A percentile compares a stretch with the other conserved stretches of the same genome.
These are phyloP conservation scores for Parnassius smintheus DNA, from an alignment of 2,888 invertebrate species.

Conservation along the genomic window DNA sequence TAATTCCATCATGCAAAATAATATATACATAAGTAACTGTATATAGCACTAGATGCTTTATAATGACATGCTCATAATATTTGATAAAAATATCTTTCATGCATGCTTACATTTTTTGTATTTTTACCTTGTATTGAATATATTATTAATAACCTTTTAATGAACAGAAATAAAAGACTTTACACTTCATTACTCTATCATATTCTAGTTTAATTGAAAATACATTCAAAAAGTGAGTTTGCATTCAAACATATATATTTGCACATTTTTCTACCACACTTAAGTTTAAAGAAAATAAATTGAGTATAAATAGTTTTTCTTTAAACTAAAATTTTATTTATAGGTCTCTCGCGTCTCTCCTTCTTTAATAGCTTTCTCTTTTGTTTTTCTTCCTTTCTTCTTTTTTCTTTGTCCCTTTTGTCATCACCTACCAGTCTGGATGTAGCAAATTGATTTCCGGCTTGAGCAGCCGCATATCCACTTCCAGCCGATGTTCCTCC, in stretches of 20 bases:
- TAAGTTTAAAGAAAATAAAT: no score
- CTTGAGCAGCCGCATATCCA: conserved; percentile 65
- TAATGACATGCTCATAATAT: not conserved
- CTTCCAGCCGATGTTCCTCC: conserved; percentile 59
- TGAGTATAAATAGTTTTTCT: no score
- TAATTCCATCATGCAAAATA: no score
- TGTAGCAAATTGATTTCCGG: conserved; percentile 55
- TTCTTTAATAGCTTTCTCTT: conserved; percentile 36
- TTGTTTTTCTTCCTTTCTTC: conserved; percentile 52
- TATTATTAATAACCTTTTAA: conserved; percentile 1
- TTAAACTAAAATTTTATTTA: not conserved
- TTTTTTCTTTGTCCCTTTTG: conserved; percentile 40
- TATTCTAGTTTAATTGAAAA: not conserved
- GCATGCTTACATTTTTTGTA: conserved; percentile 18
- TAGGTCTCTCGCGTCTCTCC: conserved; percentile 22
- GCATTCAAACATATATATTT: no score
- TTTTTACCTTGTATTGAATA: conserved; percentile 18
- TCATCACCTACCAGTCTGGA: conserved; percentile 64
- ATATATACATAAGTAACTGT: no score
- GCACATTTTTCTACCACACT: no score
- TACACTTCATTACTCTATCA: conserved; percentile 7
- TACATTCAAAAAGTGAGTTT: not conserved
- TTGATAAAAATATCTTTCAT: not conserved
- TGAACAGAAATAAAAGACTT: conserved; percentile 7
- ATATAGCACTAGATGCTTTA: not conserved